Evolutionary conservation across 2,113 vertebrate genomes (phyloP).

Genomic region (Cynopterus brachyotis): DNA sequence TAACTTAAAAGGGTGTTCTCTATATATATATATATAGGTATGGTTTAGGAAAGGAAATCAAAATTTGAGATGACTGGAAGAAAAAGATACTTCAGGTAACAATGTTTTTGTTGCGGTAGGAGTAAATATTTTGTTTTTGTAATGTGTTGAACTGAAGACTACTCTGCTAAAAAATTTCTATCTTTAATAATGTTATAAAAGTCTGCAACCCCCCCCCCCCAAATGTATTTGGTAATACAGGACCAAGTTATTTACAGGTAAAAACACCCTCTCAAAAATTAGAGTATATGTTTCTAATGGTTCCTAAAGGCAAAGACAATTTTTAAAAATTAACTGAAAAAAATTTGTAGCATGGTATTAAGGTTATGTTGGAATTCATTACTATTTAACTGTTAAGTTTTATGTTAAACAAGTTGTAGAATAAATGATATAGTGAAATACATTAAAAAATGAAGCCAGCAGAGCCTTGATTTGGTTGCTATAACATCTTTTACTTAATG

Average conservation of each 20-base stretch:
- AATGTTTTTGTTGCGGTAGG: not conserved
- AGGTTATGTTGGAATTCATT: constrained; percentile 44
- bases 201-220: not conserved
- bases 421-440: not conserved
- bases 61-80: not conserved
- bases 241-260: not conserved
- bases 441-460: constrained; percentile 23
- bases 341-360: not conserved
- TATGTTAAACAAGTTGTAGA: constrained; percentile 5
- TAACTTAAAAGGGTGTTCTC: not conserved
- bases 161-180: constrained; percentile 43
- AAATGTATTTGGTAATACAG: not conserved
- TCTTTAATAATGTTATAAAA: constrained; percentile 7
- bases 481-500: not conserved
- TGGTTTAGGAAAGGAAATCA: constrained; percentile 29
- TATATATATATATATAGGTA: not conserved
- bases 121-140: constrained; percentile 39
- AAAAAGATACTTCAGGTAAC: constrained; percentile 43
- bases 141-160: constrained; percentile 29
- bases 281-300: not conserved
- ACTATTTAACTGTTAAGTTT: not conserved
- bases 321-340: constrained; percentile 23
- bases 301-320: constrained; percentile 37
- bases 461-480: not conserved
- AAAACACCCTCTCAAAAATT: constrained; percentile 25